These are phyloP conservation scores for Alethe castanea DNA, from an alignment of 2,113 vertebrate genomes.

Conservation along the genomic window DNA sequence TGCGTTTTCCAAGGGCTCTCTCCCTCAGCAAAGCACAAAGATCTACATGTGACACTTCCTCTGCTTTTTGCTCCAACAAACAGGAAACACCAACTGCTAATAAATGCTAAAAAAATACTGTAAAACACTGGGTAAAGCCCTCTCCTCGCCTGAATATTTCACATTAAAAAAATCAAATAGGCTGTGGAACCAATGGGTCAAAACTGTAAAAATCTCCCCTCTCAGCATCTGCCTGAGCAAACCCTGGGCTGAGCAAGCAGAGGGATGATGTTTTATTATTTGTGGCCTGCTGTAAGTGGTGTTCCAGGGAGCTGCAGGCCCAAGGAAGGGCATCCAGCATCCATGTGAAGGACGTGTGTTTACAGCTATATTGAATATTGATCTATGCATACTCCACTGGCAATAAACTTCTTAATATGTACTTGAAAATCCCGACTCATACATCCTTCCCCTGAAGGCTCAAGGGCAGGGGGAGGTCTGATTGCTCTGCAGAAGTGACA, in stretches of 20 bases:
- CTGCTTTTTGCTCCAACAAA: not conserved
- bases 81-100: not conserved
- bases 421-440: not conserved
- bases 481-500: not conserved
- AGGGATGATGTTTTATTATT: not conserved
- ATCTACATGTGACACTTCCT: fast-evolving
- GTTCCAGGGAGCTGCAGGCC: not conserved
- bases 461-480: not conserved
- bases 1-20: not conserved
- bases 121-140: not conserved
- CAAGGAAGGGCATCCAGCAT: not conserved
- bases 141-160: not conserved
- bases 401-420: slow-evolving; percentile 6
- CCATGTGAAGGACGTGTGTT: not conserved
- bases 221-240: not conserved
- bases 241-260: not conserved
- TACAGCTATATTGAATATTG: slow-evolving; percentile 47
- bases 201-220: not conserved
- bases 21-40: not conserved
- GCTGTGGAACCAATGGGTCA: not conserved
- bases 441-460: not conserved
- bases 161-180: not conserved
- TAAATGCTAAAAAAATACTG: not conserved
- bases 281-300: not conserved
- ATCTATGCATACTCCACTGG: slow-evolving; percentile 26